Base-by-base conservation (phyloP, 2,888 invertebrate genomes). In the Liodrosophila aerea region DNA sequence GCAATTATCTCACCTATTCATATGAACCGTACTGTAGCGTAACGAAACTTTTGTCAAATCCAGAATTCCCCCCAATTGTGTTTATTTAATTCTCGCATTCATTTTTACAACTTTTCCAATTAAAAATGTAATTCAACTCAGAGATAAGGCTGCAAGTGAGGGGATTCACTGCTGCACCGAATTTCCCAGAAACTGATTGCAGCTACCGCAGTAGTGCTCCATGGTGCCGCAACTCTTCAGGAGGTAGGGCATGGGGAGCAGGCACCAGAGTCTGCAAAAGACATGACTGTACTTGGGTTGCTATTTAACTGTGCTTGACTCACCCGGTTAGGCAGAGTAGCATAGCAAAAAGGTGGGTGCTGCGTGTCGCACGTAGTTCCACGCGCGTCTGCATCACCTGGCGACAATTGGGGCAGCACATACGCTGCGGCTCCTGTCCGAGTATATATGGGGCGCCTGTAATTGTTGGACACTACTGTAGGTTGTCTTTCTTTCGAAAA, bases 191-290 rank as follows among this genome's bases (percentile, higher is more conserved):
- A 64, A 85, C 16, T 73, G 73, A 52, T 83, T 71, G 37, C 84
- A 80, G 18, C 63, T 59, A 22, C 40, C 58, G 64, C 80, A 80
- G 45, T 71, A 76, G 18, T 82, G 83, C 49, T 80, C 66, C 9
- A 56, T 29, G 9, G 60, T 73, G 52, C 67, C 57, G 54, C 78
- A 85, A 13, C 70, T 67, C 8, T 67, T 67, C 12, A 82, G 49
- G 51, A 58, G 69, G 22, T 85, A 82, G 0, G 85, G 85, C 39
- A 82, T 11, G 0, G 85, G 85, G 1, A 43, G 62, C 15, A 74
- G 18, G 27, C 72, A 85, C 1, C 78, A 0, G 0, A 73, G 45
- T 0, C 72, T 78, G 44, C 4, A 33, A 30, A 22, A 1, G 1
- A 29, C 2, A 22, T 22, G 5, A 22, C 2, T 22, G 22, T 22